Conservation (phyloP, 2,113 vertebrate species). For the Petrocephalus zakoni region DNA sequence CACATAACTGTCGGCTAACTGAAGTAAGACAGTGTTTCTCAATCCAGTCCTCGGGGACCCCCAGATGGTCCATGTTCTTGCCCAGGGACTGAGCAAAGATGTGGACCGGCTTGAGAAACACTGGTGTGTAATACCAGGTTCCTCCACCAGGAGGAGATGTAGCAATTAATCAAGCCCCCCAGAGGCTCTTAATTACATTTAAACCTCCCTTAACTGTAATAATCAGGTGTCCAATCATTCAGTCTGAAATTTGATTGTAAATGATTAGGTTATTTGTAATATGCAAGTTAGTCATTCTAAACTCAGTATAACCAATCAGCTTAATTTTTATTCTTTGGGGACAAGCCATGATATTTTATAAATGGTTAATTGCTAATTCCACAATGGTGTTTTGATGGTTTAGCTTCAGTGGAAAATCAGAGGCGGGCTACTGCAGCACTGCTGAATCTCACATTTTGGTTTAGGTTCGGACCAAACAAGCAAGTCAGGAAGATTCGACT, state of each 20-base stretch:
- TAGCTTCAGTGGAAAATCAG: neutral
- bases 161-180: neutral
- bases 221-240: neutral
- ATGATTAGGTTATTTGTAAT: neutral
- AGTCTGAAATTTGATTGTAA: neutral
- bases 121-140: neutral
- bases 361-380: neutral
- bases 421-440: neutral
- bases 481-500: conserved; percentile 63
- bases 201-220: neutral
- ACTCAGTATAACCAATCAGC: neutral
- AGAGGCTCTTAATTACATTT: neutral
- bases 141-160: neutral
- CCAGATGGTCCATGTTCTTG: neutral
- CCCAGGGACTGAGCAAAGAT: neutral
- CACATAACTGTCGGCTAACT: neutral
- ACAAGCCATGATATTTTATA: neutral
- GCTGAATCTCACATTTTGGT: conserved; percentile 8
- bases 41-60: neutral
- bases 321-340: neutral
- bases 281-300: neutral
- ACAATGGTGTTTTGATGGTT: neutral
- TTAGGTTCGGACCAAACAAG: conserved; percentile 81
- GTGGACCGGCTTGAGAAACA: neutral
- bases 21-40: neutral